phyloP scores from a whole-genome alignment of 2,797 vertebrate genomes.

The Amniataba percoides region DNA sequence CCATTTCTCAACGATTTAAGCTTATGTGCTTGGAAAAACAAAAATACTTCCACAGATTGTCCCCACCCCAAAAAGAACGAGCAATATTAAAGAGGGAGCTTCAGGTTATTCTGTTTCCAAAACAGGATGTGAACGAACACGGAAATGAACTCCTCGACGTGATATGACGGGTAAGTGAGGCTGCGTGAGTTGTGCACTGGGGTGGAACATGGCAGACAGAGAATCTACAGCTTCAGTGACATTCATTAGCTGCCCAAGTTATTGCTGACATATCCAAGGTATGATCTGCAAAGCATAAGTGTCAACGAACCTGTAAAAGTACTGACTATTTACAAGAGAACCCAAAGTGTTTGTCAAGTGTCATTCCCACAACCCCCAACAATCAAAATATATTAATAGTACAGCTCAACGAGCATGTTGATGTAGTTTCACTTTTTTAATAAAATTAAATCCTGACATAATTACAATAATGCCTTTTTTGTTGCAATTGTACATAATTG shows the following conservation, averaged over 20 bases:
- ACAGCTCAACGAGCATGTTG: constrained; percentile 95
- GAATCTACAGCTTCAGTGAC: constrained; percentile 99
- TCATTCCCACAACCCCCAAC: constrained; percentile 83
- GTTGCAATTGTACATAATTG: constrained; percentile 96
- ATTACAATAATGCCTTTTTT: constrained; percentile 97
- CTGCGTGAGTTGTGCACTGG: constrained; percentile 68
- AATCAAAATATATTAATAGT: constrained; percentile 99
- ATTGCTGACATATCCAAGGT: constrained; percentile 96
- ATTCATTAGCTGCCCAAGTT: constrained; percentile 99
- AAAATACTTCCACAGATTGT: constrained; percentile 26
- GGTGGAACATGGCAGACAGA: constrained; percentile 76
- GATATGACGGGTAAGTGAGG: constrained; percentile 48
- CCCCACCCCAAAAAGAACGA: constrained; percentile 1
- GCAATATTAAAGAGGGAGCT: constrained; percentile 5
- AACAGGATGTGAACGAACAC: constrained; percentile 19
- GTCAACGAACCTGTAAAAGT: constrained; percentile 96
- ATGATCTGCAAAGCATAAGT: constrained; percentile 98
- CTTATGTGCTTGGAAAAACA: constrained; percentile 25
- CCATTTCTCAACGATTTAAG: constrained; percentile 22
- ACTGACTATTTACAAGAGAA: constrained; percentile 94
- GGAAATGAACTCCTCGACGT: constrained; percentile 18
- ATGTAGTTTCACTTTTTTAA: constrained; percentile 90
- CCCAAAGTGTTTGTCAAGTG: constrained; percentile 95
- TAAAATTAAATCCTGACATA: constrained; percentile 99
- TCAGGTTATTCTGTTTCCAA: constrained; percentile 26